Conservation (phyloP, 2,113 vertebrate genomes). For the Ailuropoda melanoleuca region DNA sequence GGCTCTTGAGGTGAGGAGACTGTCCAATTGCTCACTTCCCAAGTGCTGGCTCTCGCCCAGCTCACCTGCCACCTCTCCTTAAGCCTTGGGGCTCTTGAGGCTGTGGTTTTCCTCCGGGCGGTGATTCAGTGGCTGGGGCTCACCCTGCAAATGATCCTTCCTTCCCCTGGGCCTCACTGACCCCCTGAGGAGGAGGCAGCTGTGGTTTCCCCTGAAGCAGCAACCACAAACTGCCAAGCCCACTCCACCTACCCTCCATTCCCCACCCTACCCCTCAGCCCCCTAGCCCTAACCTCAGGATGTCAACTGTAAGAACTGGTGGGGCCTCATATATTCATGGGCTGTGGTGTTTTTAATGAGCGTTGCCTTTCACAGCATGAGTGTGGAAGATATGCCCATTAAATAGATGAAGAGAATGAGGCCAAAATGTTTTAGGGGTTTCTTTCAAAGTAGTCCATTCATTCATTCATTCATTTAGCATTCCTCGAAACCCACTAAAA, state of each 20-base stretch:
- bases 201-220: constrained; percentile 43
- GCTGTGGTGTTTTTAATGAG: background rate
- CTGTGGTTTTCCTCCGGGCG: constrained; percentile 52
- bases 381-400: background rate
- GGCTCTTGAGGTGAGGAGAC: background rate
- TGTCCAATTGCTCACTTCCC: background rate
- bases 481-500: constrained; percentile 12
- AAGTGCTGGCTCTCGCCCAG: background rate
- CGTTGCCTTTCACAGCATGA: background rate
- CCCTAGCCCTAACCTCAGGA: background rate
- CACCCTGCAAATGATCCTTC: background rate
- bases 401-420: background rate
- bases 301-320: background rate
- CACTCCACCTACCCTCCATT: background rate
- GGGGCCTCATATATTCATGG: background rate
- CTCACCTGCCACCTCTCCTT: background rate
- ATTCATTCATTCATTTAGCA: background rate
- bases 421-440: background rate
- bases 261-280: background rate
- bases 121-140: constrained; percentile 6
- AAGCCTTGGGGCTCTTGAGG: background rate
- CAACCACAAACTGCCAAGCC: constrained; percentile 27
- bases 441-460: background rate
- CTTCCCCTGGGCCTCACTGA: background rate
- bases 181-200: background rate